These are phyloP conservation scores for Mythimna vitellina DNA, from an alignment of 2,888 invertebrate genomes.

Conservation along the genomic window DNA sequence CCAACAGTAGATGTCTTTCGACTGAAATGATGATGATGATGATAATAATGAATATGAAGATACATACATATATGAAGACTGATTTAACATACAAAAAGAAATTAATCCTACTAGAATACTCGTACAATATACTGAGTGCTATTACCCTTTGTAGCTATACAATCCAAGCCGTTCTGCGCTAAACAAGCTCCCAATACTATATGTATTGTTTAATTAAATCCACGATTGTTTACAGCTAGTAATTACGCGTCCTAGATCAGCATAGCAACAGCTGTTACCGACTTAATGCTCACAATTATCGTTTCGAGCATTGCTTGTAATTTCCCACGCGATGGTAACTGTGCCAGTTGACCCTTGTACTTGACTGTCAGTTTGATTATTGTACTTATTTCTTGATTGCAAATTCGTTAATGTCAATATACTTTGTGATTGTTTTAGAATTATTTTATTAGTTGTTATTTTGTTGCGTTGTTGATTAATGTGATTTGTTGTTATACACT, in stretches of 20 bases:
- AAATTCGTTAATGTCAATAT: slow-evolving; percentile 41
- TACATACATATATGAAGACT: no score
- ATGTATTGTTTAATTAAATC: slow-evolving; percentile 53
- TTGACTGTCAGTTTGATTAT: slow-evolving; percentile 37
- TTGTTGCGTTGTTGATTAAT: neutral
- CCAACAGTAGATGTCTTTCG: no score
- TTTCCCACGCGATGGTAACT: slow-evolving; percentile 54
- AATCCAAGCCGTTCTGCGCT: neutral
- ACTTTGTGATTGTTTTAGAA: slow-evolving; percentile 30
- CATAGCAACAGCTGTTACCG: slow-evolving; percentile 55
- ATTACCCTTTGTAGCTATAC: neutral
- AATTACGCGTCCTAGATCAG: slow-evolving; percentile 53
- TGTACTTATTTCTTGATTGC: slow-evolving; percentile 48
- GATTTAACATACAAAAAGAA: neutral
- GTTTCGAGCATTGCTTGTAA: slow-evolving; percentile 55
- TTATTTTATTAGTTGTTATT: neutral
- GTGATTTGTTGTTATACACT: no score
- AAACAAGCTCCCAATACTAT: slow-evolving; percentile 31
- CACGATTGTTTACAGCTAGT: slow-evolving; percentile 47
- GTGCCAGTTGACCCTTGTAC: slow-evolving; percentile 59
- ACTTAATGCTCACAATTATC: slow-evolving; percentile 58
- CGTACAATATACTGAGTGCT: neutral
- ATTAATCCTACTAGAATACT: neutral
- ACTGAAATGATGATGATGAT: no score
- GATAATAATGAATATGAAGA: no score